phyloP scores from a whole-genome alignment of 2,888 invertebrate species.

The Phaedon cochleariae region DNA sequence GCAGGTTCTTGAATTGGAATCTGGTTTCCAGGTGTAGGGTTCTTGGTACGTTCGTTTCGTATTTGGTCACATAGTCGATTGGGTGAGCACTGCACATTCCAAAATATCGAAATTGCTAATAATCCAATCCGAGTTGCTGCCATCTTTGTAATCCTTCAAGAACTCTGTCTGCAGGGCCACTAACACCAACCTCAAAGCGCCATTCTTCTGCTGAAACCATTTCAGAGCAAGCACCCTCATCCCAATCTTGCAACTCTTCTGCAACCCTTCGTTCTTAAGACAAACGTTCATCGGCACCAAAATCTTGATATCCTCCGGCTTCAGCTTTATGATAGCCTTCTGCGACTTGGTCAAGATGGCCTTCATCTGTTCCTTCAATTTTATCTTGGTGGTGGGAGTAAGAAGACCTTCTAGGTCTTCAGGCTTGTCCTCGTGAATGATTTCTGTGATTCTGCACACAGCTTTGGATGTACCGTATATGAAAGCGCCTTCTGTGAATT shows the following conservation, averaged over 20 bases:
- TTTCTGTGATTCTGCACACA: slow-evolving; percentile 58
- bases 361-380: slow-evolving; percentile 52
- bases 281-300: slow-evolving; percentile 56
- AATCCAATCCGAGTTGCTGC: slow-evolving; percentile 55
- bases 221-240: slow-evolving; percentile 58
- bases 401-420: slow-evolving; percentile 53
- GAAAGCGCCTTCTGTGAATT: slow-evolving; percentile 61
- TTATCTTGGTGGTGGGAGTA: slow-evolving; percentile 48
- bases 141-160: slow-evolving; percentile 53
- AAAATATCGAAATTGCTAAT: slow-evolving; percentile 56
- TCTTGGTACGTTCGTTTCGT: slow-evolving; percentile 47
- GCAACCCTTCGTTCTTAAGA: slow-evolving; percentile 42
- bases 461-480: slow-evolving; percentile 58
- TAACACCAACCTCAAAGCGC: slow-evolving; percentile 53
- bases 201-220: slow-evolving; percentile 52
- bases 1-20: slow-evolving; percentile 56
- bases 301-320: slow-evolving; percentile 58
- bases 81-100: slow-evolving; percentile 54
- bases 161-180: slow-evolving; percentile 60
- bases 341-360: slow-evolving; percentile 52
- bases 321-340: slow-evolving; percentile 54
- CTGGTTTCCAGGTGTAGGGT: slow-evolving; percentile 59
- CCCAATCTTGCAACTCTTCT: slow-evolving; percentile 51
- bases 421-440: slow-evolving; percentile 54
- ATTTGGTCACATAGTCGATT: slow-evolving; percentile 3